These are phyloP conservation scores for Tympanoctomys barrerae DNA, from an alignment of 2,797 vertebrate species.

Conservation along the genomic window DNA sequence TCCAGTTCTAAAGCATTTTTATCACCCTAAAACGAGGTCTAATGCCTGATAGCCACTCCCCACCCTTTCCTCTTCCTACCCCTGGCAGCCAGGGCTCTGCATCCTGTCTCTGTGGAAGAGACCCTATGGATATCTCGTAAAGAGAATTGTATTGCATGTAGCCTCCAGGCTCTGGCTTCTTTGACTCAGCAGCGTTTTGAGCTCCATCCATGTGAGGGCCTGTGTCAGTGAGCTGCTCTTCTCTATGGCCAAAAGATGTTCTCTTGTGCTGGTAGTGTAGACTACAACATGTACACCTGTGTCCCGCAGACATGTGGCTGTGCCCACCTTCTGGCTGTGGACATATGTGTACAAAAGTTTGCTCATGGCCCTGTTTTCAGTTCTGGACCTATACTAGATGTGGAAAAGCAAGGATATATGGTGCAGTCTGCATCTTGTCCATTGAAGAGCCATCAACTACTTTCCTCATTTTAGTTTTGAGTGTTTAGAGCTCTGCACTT, in stretches of 20 bases:
- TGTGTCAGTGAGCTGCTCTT: rapidly evolving
- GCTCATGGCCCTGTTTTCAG: no score
- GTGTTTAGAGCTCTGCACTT: background rate
- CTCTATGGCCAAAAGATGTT: background rate
- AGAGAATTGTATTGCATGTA: rapidly evolving
- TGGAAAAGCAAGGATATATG: rapidly evolving
- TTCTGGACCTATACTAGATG: rapidly evolving
- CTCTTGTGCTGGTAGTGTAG: rapidly evolving
- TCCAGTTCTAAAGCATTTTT: background rate
- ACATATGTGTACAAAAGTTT: background rate
- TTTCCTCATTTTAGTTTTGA: background rate
- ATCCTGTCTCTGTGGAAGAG: background rate
- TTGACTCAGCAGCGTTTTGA: background rate
- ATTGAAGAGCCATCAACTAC: background rate
- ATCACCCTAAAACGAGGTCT: rapidly evolving
- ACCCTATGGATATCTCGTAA: background rate
- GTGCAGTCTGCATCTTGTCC: background rate
- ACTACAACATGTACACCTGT: rapidly evolving
- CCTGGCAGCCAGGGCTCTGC: background rate
- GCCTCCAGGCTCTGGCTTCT: background rate
- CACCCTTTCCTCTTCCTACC: background rate
- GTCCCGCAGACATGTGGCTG: rapidly evolving
- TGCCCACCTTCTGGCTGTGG: background rate
- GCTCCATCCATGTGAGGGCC: rapidly evolving
- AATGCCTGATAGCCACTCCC: rapidly evolving